Evolutionary conservation across 1,140 invertebrate species (phyloP).

Genomic region (Armadillidium nasatum): DNA sequence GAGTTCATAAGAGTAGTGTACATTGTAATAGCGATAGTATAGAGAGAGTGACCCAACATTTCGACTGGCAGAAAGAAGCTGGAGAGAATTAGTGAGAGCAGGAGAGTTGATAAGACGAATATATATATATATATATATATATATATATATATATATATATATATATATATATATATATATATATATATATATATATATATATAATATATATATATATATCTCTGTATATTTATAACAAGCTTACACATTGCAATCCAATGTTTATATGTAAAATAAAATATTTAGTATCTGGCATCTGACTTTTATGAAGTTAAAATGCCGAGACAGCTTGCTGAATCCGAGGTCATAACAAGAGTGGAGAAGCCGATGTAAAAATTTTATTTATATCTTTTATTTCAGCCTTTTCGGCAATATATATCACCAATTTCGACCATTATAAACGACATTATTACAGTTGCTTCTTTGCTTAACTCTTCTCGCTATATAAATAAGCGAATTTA

Average conservation of each 20-base stretch:
- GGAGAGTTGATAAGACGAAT: too few species aligned
- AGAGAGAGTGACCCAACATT: too few species aligned
- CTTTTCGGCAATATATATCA: not conserved
- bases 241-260: not conserved
- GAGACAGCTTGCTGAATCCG: not conserved
- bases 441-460: not conserved
- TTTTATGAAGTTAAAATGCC: not conserved
- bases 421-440: conserved; percentile 1
- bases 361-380: conserved; percentile 3
- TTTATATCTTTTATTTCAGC: conserved; percentile 3
- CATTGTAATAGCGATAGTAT: too few species aligned
- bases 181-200: conserved; percentile 13
- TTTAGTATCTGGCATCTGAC: not conserved
- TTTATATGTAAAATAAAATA: conserved; percentile 2
- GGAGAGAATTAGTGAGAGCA: too few species aligned
- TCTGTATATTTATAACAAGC: not conserved
- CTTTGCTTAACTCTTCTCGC: not conserved
- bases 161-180: not conserved
- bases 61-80: too few species aligned
- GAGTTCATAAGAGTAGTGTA: too few species aligned
- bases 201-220: conserved; percentile 1
- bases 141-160: conserved; percentile 12
- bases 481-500: not conserved
- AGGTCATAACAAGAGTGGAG: not conserved
- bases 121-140: conserved; percentile 15